Evolutionary conservation across 2,797 vertebrate genomes (phyloP).

Genomic region (Chloroceryle inda): DNA sequence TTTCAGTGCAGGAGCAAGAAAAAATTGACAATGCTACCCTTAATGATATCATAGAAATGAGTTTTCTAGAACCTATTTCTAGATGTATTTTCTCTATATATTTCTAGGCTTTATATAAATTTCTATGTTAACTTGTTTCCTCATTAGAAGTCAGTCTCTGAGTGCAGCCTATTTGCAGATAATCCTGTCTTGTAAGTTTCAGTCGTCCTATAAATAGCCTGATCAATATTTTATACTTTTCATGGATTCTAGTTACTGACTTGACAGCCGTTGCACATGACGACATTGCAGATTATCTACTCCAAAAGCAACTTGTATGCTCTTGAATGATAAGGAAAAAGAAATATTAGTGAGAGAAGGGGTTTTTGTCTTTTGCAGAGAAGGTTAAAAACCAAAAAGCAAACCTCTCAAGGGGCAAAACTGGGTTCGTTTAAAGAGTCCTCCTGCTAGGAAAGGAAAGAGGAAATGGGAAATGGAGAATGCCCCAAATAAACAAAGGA

Average conservation of each 20-base stretch:
- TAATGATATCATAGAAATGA: background rate
- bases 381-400: background rate
- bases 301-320: slow-evolving; percentile 1
- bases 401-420: background rate
- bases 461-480: background rate
- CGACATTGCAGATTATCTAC: background rate
- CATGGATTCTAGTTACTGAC: background rate
- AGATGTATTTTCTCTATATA: background rate
- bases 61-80: background rate
- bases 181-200: background rate
- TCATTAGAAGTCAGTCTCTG: background rate
- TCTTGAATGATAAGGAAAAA: slow-evolving; percentile 27
- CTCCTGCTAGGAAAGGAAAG: background rate
- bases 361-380: background rate
- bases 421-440: background rate
- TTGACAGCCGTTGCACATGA: slow-evolving; percentile 7
- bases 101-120: background rate
- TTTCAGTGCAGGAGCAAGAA: background rate
- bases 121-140: background rate
- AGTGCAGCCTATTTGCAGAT: background rate
- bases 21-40: background rate
- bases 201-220: background rate
- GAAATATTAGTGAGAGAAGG: background rate
- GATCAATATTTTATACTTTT: background rate
- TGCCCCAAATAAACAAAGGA: background rate